Evolutionary conservation across 2,888 invertebrate genomes (phyloP).

Genomic region (Augiades crinisus): DNA sequence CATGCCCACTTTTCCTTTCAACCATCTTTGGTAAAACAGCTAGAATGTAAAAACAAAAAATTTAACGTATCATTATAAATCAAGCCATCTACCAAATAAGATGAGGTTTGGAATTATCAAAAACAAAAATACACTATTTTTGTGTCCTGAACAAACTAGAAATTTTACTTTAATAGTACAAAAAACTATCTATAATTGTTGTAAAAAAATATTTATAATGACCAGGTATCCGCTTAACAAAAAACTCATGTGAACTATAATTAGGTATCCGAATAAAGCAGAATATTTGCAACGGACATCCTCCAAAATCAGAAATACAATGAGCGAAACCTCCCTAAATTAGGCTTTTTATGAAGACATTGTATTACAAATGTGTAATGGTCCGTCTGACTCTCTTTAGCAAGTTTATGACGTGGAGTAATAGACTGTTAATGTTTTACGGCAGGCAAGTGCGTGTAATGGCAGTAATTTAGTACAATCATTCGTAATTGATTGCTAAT

Average conservation of each 20-base stretch:
- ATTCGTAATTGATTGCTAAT: conserved; percentile 21
- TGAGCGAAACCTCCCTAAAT: not conserved
- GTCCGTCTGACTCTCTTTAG: conserved; percentile 17
- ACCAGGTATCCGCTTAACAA: too few relatives aligned
- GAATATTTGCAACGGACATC: not conserved
- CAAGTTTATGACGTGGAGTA: conserved; percentile 19
- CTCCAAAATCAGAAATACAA: not conserved
- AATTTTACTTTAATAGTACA: too few relatives aligned
- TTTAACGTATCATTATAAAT: not conserved
- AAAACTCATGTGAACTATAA: too few relatives aligned
- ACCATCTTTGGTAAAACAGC: conserved; percentile 93
- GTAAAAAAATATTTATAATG: too few relatives aligned
- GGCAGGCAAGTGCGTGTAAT: conserved; percentile 19
- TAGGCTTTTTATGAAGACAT: not conserved
- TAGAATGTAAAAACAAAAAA: conserved; percentile 65
- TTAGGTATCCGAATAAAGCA: not conserved
- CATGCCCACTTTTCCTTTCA: conserved; percentile 86
- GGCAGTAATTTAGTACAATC: conserved; percentile 17
- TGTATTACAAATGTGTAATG: conserved; percentile 15
- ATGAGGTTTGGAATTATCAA: too few relatives aligned
- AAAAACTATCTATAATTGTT: too few relatives aligned
- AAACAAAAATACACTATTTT: too few relatives aligned
- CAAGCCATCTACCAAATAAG: too few relatives aligned
- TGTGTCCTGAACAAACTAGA: too few relatives aligned
- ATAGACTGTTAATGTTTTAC: conserved; percentile 24